Evolutionary conservation across 2,888 invertebrate species (phyloP), one percentile per base, ranked within the genome.

Genomic region (Pyralis farinalis): DNA sequence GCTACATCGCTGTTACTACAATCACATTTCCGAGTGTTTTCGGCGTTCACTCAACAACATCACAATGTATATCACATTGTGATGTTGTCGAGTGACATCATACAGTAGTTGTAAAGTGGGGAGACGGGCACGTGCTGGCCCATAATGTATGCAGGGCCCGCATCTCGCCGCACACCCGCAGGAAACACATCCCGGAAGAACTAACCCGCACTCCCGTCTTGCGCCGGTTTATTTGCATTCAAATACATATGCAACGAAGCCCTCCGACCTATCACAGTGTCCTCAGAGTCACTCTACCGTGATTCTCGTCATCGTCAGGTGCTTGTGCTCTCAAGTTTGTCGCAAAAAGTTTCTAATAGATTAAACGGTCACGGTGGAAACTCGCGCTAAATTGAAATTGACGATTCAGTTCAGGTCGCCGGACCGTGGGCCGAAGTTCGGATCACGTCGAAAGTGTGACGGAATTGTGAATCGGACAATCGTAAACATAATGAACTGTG

Each of bases 171-270:
- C 4, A 51, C 52, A 56, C 57, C 61, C 62, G 71, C 85, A 79
- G 87, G 87, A 87, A 81, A 86, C 63, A 83, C 87, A 77, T 87
- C 87, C 87, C 85, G 87, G 87, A 87, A 86, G 85, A 85, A 79
- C 81, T 76, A 81, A 65, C 67, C 68, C 65, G 59, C 8, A n/a
- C n/a, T 25, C 25, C 58, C 70, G 64, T 63, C 61, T 55, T 58
- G 67, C 68, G 54, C 57, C 62, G 55, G 64, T 67, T 64, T 75
- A 72, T 79, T 83, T 76, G 81, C 75, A 76, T 78, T 68, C 46
- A 58, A 59, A 67, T 66, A 64, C 58, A 63, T 63, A 67, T 66
- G 63, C 64, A 68, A 53, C 61, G 47, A 51, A 49, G 51, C 40
- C 46, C 47, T 32, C 27, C 35, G 20, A 28, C 39, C 39, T 36